Percentiles rank a stretch among this genome's conserved stretches.
phyloP scores from a whole-genome alignment of 2,888 invertebrate genomes.

The Harpalus rubripes region DNA sequence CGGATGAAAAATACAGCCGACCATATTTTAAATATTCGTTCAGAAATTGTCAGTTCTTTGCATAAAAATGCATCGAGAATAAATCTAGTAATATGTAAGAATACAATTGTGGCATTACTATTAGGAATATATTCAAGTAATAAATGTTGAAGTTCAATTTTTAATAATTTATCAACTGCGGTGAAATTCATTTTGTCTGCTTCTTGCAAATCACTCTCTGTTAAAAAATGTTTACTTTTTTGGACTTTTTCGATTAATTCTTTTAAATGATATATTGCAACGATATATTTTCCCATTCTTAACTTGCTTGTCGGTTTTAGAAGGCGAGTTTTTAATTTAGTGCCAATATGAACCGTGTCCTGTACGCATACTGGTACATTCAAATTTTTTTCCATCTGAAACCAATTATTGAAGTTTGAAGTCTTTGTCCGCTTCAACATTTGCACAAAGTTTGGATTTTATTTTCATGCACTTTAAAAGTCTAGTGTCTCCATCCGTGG shows the following conservation, averaged over 20 bases:
- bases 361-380: constrained; percentile 49
- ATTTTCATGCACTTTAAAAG: constrained; percentile 69
- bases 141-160: background rate
- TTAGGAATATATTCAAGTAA: background rate
- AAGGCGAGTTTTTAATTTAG: constrained; percentile 68
- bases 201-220: constrained; percentile 18
- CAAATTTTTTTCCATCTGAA: constrained; percentile 9
- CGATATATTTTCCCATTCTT: constrained; percentile 66
- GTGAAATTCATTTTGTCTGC: constrained; percentile 61
- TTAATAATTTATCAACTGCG: constrained; percentile 50
- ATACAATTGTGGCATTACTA: background rate
- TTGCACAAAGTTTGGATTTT: constrained; percentile 3
- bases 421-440: background rate
- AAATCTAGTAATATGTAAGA: background rate
- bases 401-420: constrained; percentile 28
- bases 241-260: constrained; percentile 15
- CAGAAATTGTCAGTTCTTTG: background rate
- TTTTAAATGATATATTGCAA: constrained; percentile 22
- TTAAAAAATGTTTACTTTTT: constrained; percentile 40
- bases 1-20: constrained; percentile 61
- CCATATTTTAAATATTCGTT: constrained; percentile 54
- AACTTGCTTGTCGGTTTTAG: constrained; percentile 66
- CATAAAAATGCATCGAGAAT: constrained; percentile 9
- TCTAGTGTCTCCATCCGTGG: constrained; percentile 69
- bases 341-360: constrained; percentile 68